Base-by-base conservation (phyloP, 2,888 invertebrate species). In the Erpobdella octoculata region DNA sequence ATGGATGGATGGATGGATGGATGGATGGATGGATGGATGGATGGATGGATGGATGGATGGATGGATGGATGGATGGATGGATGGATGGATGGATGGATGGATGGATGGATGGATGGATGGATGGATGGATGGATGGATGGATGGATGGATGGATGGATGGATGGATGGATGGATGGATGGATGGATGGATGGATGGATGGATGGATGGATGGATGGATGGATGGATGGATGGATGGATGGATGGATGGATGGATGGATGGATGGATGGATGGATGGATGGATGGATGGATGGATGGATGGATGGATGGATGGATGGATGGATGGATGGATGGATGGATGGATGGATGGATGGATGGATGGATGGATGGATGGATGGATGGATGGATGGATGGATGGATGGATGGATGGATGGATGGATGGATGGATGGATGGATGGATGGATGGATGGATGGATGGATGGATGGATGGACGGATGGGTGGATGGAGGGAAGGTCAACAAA, bases 11-110 rank as follows among this genome's bases (percentile, higher is more conserved):
- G 61, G 61, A 61, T 61, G 61, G 33, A 61, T 61, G 61, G 61
- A 61, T 61, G 61, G 61, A 61, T 61, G 61, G 61, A 61, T 61
- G 61, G 61, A 61, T 61, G 61, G 61, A 61, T 61, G 61, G 61
- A 61, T 61, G 61, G 61, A 61, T 61, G 61, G 33, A 61, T 61
- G 61, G 61, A 61, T 61, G 61, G 61, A 61, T 61, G 61, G 61
- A 61, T 61, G 61, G 61, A 61, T 61, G 61, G 61, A 61, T 61
- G 61, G 61, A 61, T 25, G 61, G 33, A 61, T 61, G 33, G 61
- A 61, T 61, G 61, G 61, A 61, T 61, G 28, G 33, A 61, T 31
- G 28, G 61, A 61, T 61, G 61, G 33, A 61, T 61, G 61, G 33
- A 61, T 61, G 28, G 61, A 61, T 25, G 61, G 33, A 58, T 25